phyloP scores from a whole-genome alignment of 1,140 invertebrate species.

The Trichonephila clavipes region DNA sequence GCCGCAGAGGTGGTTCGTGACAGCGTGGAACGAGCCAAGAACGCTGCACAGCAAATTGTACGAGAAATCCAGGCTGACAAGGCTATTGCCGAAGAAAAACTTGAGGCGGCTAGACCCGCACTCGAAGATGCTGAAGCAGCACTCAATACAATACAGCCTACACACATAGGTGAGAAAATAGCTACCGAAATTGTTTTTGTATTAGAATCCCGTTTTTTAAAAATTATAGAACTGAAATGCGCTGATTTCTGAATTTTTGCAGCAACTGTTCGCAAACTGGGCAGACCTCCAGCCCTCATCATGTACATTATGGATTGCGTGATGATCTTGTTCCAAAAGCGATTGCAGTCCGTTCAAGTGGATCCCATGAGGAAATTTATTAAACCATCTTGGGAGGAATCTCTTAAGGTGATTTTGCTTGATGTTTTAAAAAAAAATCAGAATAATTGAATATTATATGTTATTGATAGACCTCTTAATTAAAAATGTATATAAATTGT shows the following conservation, averaged over 20 bases:
- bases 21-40: slow-evolving; percentile 96
- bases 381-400: slow-evolving; percentile 97
- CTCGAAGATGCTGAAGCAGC: slow-evolving; percentile 96
- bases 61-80: slow-evolving; percentile 95
- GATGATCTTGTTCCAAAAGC: slow-evolving; percentile 94
- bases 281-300: slow-evolving; percentile 96
- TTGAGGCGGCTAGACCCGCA: slow-evolving; percentile 94
- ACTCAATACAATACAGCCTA: slow-evolving; percentile 97
- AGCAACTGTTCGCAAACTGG: slow-evolving; percentile 96
- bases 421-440: no score
- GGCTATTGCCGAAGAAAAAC: slow-evolving; percentile 92
- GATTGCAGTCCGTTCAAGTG: slow-evolving; percentile 88
- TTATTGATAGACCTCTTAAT: no score
- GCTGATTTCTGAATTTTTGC: slow-evolving; percentile 76
- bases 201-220: no score
- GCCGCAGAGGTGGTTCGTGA: slow-evolving; percentile 97
- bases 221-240: no score
- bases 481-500: no score
- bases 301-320: slow-evolving; percentile 99
- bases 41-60: slow-evolving; percentile 95
- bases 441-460: no score
- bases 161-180: slow-evolving; percentile 87
- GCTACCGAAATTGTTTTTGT: no score
- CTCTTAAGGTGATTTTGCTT: slow-evolving; percentile 87
- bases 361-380: slow-evolving; percentile 91